Conservation (phyloP, 2,888 invertebrate species). For the Drosophila hamatofila region DNA sequence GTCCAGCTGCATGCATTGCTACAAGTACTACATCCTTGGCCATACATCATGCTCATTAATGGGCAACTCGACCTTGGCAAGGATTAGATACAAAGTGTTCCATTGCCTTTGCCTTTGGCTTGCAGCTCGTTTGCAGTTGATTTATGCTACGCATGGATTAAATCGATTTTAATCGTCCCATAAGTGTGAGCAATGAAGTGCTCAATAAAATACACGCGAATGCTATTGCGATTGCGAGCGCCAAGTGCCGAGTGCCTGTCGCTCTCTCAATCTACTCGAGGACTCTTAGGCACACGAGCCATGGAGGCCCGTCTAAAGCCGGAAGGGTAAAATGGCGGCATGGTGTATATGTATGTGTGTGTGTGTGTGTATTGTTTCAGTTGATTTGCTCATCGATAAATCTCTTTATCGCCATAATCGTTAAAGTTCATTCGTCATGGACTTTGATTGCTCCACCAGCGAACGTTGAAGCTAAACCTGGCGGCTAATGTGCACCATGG, state of each 20-base stretch:
- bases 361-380: conserved; percentile 59
- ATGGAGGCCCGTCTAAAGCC: conserved; percentile 26
- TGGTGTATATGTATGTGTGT: conserved; percentile 12
- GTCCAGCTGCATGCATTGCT: conserved; percentile 5
- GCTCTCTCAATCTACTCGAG: conserved; percentile 43
- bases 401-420: conserved; percentile 79
- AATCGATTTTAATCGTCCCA: conserved; percentile 79
- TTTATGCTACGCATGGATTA: conserved; percentile 69
- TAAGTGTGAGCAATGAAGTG: conserved; percentile 73
- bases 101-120: conserved; percentile 19
- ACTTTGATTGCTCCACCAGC: conserved; percentile 62
- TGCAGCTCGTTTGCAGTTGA: conserved; percentile 51
- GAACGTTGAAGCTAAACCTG: conserved; percentile 28
- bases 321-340: conserved; percentile 47
- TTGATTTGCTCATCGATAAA: conserved; percentile 74
- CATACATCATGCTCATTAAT: conserved; percentile 49
- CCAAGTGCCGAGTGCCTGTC: conserved; percentile 12
- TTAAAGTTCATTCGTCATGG: conserved; percentile 78
- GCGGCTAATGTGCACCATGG: conserved; percentile 41
- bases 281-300: conserved; percentile 45
- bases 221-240: conserved; percentile 24
- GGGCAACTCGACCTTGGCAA: conserved; percentile 59
- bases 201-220: conserved; percentile 74
- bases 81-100: conserved; percentile 43
- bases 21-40: conserved; percentile 21